Conservation (phyloP, 2,888 invertebrate species). For the Nomada goodeniana region DNA sequence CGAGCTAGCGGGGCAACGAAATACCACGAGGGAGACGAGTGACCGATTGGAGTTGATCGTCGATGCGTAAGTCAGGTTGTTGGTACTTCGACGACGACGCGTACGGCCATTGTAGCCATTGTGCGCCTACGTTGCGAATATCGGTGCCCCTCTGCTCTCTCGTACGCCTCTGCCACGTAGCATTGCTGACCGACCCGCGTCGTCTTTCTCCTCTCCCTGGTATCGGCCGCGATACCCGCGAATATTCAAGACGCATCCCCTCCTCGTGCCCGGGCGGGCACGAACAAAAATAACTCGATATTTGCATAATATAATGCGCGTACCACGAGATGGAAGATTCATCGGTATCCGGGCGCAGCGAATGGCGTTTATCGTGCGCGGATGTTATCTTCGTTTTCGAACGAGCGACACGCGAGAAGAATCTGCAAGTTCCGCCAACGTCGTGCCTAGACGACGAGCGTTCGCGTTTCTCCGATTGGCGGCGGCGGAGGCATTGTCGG, state of each 20-base stretch:
- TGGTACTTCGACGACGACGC: neutral
- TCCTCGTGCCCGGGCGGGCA: slow-evolving; percentile 34
- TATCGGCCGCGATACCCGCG: slow-evolving; percentile 52
- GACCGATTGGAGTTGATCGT: neutral
- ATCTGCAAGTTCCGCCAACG: neutral
- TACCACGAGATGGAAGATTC: slow-evolving; percentile 45
- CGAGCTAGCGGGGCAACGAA: slow-evolving; percentile 6
- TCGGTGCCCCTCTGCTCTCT: slow-evolving; percentile 16
- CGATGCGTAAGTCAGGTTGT: neutral
- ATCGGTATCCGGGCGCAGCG: slow-evolving; percentile 8
- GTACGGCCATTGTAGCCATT: slow-evolving; percentile 40
- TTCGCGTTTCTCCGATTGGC: neutral
- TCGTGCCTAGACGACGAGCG: neutral
- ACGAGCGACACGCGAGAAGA: neutral
- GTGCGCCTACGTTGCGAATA: slow-evolving; percentile 34
- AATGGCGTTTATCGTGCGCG: slow-evolving; percentile 17
- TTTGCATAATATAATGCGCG: slow-evolving; percentile 72
- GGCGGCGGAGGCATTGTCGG: neutral
- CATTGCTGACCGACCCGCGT: neutral
- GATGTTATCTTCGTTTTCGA: neutral
- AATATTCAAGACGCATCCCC: slow-evolving; percentile 47
- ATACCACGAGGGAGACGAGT: neutral
- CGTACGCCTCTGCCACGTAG: slow-evolving; percentile 12
- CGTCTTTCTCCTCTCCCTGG: slow-evolving; percentile 37
- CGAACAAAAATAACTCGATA: slow-evolving; percentile 67